Percentiles rank a stretch among this genome's conserved stretches.
Evolutionary conservation across 2,888 invertebrate genomes (phyloP).

Genomic region (Agrilus biguttatus): DNA sequence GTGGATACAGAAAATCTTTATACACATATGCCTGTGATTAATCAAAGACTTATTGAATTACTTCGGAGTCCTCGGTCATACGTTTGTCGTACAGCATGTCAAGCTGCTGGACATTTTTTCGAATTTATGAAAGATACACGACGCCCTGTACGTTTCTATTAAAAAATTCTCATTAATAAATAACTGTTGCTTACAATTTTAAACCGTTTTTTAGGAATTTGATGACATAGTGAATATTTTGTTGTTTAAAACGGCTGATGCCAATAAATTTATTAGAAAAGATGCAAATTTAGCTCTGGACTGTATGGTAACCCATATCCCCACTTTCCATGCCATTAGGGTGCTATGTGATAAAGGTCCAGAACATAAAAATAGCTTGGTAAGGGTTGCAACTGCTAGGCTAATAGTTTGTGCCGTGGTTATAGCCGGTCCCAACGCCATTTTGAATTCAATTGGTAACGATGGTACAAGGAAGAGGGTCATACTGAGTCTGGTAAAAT

Average conservation of each 20-base stretch:
- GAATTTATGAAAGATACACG: constrained; percentile 29
- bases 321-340: constrained; percentile 39
- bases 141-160: constrained; percentile 23
- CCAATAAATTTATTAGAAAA: constrained; percentile 56
- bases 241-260: constrained; percentile 56
- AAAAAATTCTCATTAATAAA: neutral
- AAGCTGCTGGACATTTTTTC: constrained; percentile 29
- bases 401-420: constrained; percentile 49
- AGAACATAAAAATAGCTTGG: constrained; percentile 50
- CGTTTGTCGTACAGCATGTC: constrained; percentile 29
- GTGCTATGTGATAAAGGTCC: constrained; percentile 34
- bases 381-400: constrained; percentile 50
- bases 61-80: constrained; percentile 29
- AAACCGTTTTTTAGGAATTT: constrained; percentile 40
- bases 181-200: neutral
- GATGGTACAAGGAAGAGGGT: constrained; percentile 35
- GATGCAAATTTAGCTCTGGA: constrained; percentile 60
- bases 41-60: constrained; percentile 28
- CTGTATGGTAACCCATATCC: constrained; percentile 50
- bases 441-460: constrained; percentile 38
- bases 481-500: constrained; percentile 33
- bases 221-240: constrained; percentile 52
- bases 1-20: constrained; percentile 18
- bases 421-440: constrained; percentile 43
- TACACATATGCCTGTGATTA: constrained; percentile 26